Conservation (phyloP, 2,797 vertebrate species). For the Enteromius trimaculatus region DNA sequence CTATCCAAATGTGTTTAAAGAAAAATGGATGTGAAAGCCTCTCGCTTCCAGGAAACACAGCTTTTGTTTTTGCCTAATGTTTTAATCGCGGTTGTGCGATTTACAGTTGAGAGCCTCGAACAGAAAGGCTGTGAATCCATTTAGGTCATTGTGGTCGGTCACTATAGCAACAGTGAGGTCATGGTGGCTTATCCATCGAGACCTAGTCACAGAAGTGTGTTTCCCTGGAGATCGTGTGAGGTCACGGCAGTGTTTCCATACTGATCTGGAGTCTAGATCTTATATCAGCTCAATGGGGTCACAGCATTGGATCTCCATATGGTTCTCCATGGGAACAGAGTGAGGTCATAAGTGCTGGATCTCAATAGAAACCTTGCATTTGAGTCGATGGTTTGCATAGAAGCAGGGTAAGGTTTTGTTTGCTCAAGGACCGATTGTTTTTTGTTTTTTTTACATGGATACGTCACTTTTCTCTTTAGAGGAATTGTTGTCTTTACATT, state of each 20-base stretch:
- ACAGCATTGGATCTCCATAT: conserved; percentile 5
- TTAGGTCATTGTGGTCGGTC: conserved; percentile 50
- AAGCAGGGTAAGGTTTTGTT: conserved; percentile 15
- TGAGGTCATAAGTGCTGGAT: conserved; percentile 41
- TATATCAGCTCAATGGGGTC: conserved; percentile 32
- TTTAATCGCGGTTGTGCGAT: background rate
- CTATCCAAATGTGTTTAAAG: no score
- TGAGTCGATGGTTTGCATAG: conserved; percentile 2
- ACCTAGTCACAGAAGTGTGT: conserved; percentile 20
- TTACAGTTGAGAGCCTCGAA: conserved; percentile 37
- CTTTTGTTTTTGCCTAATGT: background rate
- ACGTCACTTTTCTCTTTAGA: background rate
- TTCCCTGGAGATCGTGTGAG: conserved; percentile 43
- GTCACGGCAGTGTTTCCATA: conserved; percentile 49
- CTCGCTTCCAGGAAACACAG: background rate
- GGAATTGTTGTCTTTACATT: no score
- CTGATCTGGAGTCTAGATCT: conserved; percentile 35
- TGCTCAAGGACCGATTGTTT: background rate
- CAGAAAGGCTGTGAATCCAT: conserved; percentile 30
- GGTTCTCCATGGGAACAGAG: conserved; percentile 38
- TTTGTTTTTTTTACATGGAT: conserved; percentile 9
- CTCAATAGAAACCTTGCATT: conserved; percentile 31
- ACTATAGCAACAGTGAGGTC: conserved; percentile 50
- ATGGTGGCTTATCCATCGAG: conserved; percentile 39
- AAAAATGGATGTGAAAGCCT: background rate